Evolutionary conservation across 2,113 vertebrate genomes (phyloP), one percentile per base, ranked within the genome.

Genomic region (Naja naja): DNA sequence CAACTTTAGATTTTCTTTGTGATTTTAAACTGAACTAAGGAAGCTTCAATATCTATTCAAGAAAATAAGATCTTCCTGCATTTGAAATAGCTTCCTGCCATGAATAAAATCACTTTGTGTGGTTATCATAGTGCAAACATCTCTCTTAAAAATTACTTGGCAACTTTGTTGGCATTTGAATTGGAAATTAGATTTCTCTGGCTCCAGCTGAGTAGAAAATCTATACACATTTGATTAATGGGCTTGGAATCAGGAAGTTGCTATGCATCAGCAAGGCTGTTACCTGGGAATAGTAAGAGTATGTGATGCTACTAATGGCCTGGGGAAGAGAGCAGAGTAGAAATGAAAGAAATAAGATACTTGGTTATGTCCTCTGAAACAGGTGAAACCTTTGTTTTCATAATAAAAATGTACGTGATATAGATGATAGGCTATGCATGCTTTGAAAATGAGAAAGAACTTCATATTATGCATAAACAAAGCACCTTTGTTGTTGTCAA

Each of bases 161-260:
- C 8, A 23, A 27, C 39, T 86, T 52, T 87, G 86, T 86, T 30
- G 86, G 30, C 55, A 91, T 91, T 64, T 69, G 58, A 92, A 94
- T 90, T 92, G 58, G 90, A 94, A 92, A 90, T 85, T 58, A 88
- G 85, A 90, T 90, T 88, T 90, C 43, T 92, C 85, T 56, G 60
- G 89, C 58, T 92, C 85, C 54, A 86, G 60, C 54, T 89, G 87
- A 89, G 52, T 27, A 88, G 47, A 86, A 91, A 94, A 91, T 88
- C 85, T 92, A 92, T 91, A 89, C 69, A 54, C 55, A 91, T 89
- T 86, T 55, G 49, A 88, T 93, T 86, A 93, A 93, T 64, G 87
- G 69, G 4, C 30, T 94, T 89, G 64, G 89, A 87, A 55, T 69
- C 55, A 89, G 14, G 52, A 91, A 91, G 55, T 53, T 89, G 69